A percentile compares a stretch with the other conserved stretches of the same genome.
These are phyloP conservation scores for Toxotes chatareus DNA, from an alignment of 2,113 vertebrate genomes.

Conservation along the genomic window DNA sequence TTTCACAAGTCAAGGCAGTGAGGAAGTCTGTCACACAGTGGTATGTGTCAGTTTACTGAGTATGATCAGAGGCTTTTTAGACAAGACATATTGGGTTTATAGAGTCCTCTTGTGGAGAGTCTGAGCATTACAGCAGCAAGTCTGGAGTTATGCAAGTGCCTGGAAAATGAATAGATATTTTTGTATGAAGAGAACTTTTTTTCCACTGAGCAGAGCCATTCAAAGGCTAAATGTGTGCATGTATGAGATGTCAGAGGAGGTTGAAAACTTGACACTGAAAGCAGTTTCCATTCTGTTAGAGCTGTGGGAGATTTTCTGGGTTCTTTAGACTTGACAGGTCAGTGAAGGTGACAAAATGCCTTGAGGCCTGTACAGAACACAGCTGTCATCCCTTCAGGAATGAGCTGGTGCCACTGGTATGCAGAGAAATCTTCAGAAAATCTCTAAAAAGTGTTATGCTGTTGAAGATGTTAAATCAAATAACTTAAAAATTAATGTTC, in stretches of 20 bases:
- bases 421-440: conserved; percentile 49
- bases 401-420: conserved; percentile 45
- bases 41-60: conserved; percentile 33
- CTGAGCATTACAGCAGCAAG: conserved; percentile 28
- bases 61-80: not conserved
- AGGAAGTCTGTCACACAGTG: conserved; percentile 16
- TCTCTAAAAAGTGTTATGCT: conserved; percentile 12
- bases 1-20: conserved; percentile 28
- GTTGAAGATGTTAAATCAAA: not conserved
- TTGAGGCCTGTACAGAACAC: conserved; percentile 54
- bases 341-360: conserved; percentile 69
- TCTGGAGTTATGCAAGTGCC: not conserved
- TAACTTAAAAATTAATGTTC: not conserved
- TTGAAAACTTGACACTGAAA: conserved; percentile 41
- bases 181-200: not conserved
- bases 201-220: conserved; percentile 26
- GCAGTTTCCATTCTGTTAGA: conserved; percentile 58
- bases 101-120: conserved; percentile 74
- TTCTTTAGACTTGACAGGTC: conserved; percentile 62
- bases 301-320: conserved; percentile 45
- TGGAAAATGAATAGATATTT: conserved; percentile 7
- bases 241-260: conserved; percentile 14
- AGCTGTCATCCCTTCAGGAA: conserved; percentile 52
- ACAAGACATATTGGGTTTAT: conserved; percentile 27
- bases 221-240: conserved; percentile 34